Conservation (phyloP, 2,113 vertebrate genomes). For the Megaptera novaeangliae region DNA sequence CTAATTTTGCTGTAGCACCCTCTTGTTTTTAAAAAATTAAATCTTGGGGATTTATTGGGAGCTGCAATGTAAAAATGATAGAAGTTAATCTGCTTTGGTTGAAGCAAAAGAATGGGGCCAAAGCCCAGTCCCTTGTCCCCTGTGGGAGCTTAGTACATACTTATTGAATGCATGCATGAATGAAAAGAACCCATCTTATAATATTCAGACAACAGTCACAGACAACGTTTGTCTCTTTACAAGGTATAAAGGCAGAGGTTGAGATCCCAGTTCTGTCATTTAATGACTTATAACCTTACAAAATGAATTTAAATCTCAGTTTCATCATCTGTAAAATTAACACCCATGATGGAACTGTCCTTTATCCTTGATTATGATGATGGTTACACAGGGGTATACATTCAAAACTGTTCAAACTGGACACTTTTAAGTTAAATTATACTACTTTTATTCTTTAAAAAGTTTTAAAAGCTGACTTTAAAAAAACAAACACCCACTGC, state of each 20-base stretch:
- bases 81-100: neutral
- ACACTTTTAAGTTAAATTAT: neutral
- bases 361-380: neutral
- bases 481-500: neutral
- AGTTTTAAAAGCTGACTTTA: neutral
- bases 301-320: neutral
- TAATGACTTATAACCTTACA: neutral
- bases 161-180: neutral
- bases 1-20: neutral
- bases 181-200: neutral
- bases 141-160: neutral
- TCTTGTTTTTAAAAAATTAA: neutral
- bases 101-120: neutral
- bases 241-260: neutral
- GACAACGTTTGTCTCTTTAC: neutral
- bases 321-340: constrained; percentile 33
- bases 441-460: neutral
- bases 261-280: neutral
- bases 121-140: neutral
- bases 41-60: neutral
- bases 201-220: neutral
- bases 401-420: neutral
- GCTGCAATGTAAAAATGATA: neutral
- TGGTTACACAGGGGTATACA: neutral
- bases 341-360: neutral